These are phyloP conservation scores for Podargus strigoides DNA, from an alignment of 2,797 vertebrate species.

Conservation along the genomic window DNA sequence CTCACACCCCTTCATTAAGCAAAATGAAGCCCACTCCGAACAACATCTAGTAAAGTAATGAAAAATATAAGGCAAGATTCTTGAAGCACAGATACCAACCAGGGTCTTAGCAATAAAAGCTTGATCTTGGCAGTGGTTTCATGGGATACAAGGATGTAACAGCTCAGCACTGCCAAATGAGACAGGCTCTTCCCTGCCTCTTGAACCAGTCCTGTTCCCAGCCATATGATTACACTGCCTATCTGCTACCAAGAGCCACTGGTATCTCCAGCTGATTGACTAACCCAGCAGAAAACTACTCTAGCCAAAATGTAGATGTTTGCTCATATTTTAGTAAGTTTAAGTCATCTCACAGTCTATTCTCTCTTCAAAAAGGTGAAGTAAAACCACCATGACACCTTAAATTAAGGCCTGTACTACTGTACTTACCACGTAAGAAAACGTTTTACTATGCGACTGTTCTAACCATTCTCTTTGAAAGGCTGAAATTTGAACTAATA, in stretches of 20 bases:
- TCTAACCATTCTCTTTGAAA: neutral
- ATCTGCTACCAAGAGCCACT: neutral
- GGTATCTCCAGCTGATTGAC: neutral
- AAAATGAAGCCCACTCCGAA: neutral
- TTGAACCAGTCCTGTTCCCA: neutral
- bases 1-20: neutral
- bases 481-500: neutral
- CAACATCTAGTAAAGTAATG: neutral
- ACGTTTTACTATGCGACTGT: fast-evolving
- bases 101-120: neutral
- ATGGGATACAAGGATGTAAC: neutral
- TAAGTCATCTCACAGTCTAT: neutral
- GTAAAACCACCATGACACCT: neutral
- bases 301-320: fast-evolving
- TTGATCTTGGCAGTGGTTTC: neutral
- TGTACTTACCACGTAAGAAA: neutral
- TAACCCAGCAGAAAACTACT: neutral
- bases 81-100: neutral
- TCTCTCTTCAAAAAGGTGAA: neutral
- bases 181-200: neutral
- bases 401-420: neutral
- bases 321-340: neutral
- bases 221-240: fast-evolving
- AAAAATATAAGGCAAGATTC: neutral
- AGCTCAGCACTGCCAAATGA: neutral